Percentiles rank a stretch among this genome's conserved stretches.
Conservation (phyloP, 1,140 invertebrate genomes). For the Cepaea nemoralis region DNA sequence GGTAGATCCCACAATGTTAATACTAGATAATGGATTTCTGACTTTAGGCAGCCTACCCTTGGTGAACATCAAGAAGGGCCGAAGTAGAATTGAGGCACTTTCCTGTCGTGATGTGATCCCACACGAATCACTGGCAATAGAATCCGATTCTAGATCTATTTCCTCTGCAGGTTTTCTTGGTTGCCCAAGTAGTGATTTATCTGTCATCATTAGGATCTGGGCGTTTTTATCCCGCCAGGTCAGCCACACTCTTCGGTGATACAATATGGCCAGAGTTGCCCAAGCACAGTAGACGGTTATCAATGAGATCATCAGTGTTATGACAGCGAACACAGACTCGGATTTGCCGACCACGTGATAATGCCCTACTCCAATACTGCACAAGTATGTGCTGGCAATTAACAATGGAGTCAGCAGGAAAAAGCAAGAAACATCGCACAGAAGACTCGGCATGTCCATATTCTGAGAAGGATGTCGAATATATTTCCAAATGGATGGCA, state of each 20-base stretch:
- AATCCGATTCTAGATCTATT: neutral
- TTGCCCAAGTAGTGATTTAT: neutral
- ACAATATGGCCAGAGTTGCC: slow-evolving; percentile 13
- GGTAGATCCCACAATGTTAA: neutral
- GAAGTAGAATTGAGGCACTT: neutral
- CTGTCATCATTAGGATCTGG: neutral
- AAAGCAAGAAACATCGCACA: slow-evolving; percentile 26
- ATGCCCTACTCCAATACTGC: neutral
- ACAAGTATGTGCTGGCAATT: slow-evolving; percentile 23
- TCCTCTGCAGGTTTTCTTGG: neutral
- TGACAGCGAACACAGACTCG: slow-evolving; percentile 8
- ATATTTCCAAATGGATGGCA: neutral
- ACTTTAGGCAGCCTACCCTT: neutral
- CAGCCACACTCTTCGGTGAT: slow-evolving; percentile 8
- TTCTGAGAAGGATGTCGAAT: neutral
- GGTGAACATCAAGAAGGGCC: neutral
- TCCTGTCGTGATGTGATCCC: neutral
- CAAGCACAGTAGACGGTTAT: slow-evolving; percentile 24
- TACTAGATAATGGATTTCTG: neutral
- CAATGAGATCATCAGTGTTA: slow-evolving; percentile 13
- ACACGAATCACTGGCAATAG: neutral
- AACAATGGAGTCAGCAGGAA: slow-evolving; percentile 15
- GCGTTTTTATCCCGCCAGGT: slow-evolving; percentile 19
- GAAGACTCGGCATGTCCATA: slow-evolving; percentile 20
- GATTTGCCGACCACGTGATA: slow-evolving; percentile 7